Evolutionary conservation across 2,113 vertebrate genomes (phyloP).

Genomic region (Barbus barbus): DNA sequence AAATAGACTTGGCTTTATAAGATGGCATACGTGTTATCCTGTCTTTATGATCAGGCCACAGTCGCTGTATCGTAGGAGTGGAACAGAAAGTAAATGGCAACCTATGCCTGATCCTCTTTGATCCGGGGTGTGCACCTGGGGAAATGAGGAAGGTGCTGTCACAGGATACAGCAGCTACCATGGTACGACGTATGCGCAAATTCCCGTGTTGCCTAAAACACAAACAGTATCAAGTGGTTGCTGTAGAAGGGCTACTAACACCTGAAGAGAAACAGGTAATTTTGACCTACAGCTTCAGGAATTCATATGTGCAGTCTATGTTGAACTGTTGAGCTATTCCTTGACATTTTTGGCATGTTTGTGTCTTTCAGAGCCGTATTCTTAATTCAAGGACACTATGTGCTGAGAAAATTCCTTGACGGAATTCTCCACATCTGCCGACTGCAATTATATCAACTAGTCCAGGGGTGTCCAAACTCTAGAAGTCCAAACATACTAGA

Average conservation of each 20-base stretch:
- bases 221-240: constrained; percentile 90
- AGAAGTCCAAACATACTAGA: no score
- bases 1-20: background rate
- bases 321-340: background rate
- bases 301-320: background rate
- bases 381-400: constrained; percentile 78
- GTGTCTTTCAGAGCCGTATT: constrained; percentile 74
- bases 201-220: constrained; percentile 82
- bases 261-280: constrained; percentile 82
- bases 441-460: background rate
- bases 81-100: constrained; percentile 86
- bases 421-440: background rate
- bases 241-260: constrained; percentile 81
- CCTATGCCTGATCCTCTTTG: constrained; percentile 86
- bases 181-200: constrained; percentile 76
- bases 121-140: constrained; percentile 79
- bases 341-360: background rate
- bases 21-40: background rate
- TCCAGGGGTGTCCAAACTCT: no score
- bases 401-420: constrained; percentile 88
- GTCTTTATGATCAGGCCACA: constrained; percentile 80
- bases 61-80: constrained; percentile 88
- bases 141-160: constrained; percentile 83
- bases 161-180: constrained; percentile 62
- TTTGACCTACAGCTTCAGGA: background rate